Evolutionary conservation across 2,113 vertebrate genomes (phyloP), one percentile per base, ranked within the genome.

Genomic region (Beaufortia kweichowensis): DNA sequence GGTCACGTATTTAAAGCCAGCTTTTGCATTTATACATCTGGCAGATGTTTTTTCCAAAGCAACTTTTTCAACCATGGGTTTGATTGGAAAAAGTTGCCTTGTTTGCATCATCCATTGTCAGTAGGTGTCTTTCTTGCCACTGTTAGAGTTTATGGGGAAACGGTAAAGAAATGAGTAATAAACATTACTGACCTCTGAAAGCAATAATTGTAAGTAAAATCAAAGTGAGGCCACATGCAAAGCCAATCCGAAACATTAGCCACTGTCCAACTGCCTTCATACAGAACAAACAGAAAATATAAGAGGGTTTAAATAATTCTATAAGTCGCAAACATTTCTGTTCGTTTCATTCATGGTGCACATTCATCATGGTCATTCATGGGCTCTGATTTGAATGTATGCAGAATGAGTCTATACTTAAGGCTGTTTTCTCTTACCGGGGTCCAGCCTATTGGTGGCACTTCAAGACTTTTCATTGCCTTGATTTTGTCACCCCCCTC

Each of bases 201-300:
- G 28, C 50, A 57, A 88, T 81, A 71, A 79, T 77, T 23, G 56
- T 55, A 8, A 81, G 12, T 3, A 88, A 77, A 1, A 78, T 81
- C 53, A 85, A 2, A 2, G 84, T 41, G 17, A 88, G 39, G 29
- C 86, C 87, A 26, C 84, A 85, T 61, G 57, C 53, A 68, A 86
- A 61, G 19, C 86, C 85, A 41, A 84, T 82, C 21, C 85, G 82
- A 74, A 85, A 85, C 24, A 76, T 83, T 17, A 68, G 81, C 86
- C 86, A 88, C 11, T 64, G 48, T 33, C 31, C 76, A 10, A 31
- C 57, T 78, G 69, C 68, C 75, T 81, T 76, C 66, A 67, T 21
- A 61, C 41, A 48, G 21, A 64, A 39, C 1, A 70, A 80, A 75
- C 28, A 65, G 56, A 57, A 14, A 26, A 2, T 33, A 15, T 73